Evolutionary conservation across 2,888 invertebrate species (phyloP).

Genomic region (Sarcophaga rosellei): DNA sequence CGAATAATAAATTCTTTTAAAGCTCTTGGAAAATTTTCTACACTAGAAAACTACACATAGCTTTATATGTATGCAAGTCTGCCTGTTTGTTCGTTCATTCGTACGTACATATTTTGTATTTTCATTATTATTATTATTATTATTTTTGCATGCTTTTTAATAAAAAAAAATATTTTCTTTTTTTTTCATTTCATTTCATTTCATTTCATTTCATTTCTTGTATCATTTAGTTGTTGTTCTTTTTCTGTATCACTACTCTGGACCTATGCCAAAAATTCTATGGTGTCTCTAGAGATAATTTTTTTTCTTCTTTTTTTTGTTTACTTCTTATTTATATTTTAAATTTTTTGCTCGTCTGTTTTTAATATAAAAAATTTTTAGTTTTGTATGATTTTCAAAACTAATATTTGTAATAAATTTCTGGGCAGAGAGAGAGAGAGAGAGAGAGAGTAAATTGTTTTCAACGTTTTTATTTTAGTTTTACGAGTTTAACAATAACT

Average conservation of each 20-base stretch:
- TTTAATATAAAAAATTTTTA: constrained; percentile 40
- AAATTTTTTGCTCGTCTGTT: constrained; percentile 35
- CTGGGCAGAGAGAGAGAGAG: not conserved
- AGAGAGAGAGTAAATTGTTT: constrained; percentile 15
- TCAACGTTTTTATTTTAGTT: constrained; percentile 38
- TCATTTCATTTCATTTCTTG: constrained; percentile 44
- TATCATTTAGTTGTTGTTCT: constrained; percentile 58
- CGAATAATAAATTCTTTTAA: constrained; percentile 11
- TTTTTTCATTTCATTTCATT: constrained; percentile 45
- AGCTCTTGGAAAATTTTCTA: not conserved
- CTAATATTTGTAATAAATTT: constrained; percentile 19
- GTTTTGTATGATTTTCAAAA: constrained; percentile 14
- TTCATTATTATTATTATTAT: constrained; percentile 50
- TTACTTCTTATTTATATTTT: not conserved
- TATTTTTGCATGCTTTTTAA: constrained; percentile 45
- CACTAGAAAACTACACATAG: not conserved
- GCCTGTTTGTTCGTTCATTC: not conserved
- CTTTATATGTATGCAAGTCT: not conserved
- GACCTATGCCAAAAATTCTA: constrained; percentile 63
- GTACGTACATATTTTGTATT: constrained; percentile 46
- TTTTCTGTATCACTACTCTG: constrained; percentile 27
- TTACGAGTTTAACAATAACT: not conserved
- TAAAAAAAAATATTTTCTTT: not conserved
- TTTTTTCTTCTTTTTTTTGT: not conserved
- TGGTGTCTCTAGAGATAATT: constrained; percentile 53